Conservation (phyloP, 2,797 vertebrate species). For the Hemibagrus guttatus region DNA sequence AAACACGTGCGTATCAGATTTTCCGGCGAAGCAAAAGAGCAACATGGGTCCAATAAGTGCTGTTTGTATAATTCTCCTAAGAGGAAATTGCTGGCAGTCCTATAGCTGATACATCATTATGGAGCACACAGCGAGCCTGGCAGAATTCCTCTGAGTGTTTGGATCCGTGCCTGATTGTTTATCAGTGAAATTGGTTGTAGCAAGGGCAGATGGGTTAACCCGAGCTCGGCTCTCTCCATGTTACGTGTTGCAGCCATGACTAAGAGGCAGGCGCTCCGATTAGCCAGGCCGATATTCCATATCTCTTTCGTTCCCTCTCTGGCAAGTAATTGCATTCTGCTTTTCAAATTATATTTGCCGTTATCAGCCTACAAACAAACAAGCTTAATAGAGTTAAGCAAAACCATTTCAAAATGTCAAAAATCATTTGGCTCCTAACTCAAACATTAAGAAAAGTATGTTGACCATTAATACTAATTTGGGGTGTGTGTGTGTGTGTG, state of each 20-base stretch:
- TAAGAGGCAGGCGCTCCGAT: slow-evolving; percentile 63
- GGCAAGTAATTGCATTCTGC: slow-evolving; percentile 71
- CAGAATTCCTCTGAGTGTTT: slow-evolving; percentile 51
- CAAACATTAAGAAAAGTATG: slow-evolving; percentile 53
- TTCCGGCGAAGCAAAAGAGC: slow-evolving; percentile 2
- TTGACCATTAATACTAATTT: slow-evolving; percentile 11
- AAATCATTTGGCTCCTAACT: slow-evolving; percentile 69
- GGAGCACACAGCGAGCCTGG: slow-evolving; percentile 49
- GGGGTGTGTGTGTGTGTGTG: neutral
- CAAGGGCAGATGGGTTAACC: slow-evolving; percentile 64
- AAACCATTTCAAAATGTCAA: slow-evolving; percentile 69
- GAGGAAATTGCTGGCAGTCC: slow-evolving; percentile 63
- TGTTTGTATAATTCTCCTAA: slow-evolving; percentile 55
- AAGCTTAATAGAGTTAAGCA: slow-evolving; percentile 72
- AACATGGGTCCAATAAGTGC: slow-evolving; percentile 44
- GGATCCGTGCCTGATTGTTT: slow-evolving; percentile 60
- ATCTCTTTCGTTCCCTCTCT: slow-evolving; percentile 63
- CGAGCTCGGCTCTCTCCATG: slow-evolving; percentile 41
- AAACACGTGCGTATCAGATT: slow-evolving; percentile 59
- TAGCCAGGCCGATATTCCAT: slow-evolving; percentile 70
- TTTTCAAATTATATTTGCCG: slow-evolving; percentile 67
- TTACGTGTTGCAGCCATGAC: slow-evolving; percentile 61
- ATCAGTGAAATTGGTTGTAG: slow-evolving; percentile 59
- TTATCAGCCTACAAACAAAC: slow-evolving; percentile 69
- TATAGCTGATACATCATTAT: slow-evolving; percentile 56